Percentiles rank a stretch among this genome's conserved stretches.
phyloP scores from a whole-genome alignment of 1,140 invertebrate genomes.

The Rhizoglyphus robini region DNA sequence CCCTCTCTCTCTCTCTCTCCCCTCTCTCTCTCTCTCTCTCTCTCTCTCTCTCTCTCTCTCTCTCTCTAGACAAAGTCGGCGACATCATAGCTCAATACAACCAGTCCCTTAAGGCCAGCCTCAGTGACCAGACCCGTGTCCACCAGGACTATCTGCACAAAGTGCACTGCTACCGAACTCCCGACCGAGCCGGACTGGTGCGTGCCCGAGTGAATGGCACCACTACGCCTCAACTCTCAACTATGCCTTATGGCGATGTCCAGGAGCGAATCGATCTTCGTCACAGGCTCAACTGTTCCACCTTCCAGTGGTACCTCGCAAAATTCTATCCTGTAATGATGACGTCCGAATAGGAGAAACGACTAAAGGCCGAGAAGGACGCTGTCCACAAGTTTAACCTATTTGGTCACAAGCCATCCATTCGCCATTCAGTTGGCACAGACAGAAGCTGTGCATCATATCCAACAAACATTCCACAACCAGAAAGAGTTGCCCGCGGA shows the following conservation, averaged over 20 bases:
- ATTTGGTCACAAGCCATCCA: neutral
- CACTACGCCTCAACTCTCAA: constrained; percentile 46
- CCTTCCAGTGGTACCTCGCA: constrained; percentile 86
- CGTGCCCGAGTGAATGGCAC: constrained; percentile 80
- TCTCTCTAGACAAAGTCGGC: too few species aligned
- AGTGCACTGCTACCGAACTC: constrained; percentile 58
- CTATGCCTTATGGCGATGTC: constrained; percentile 61
- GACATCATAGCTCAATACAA: too few species aligned
- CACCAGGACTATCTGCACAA: constrained; percentile 40
- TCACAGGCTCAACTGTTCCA: constrained; percentile 58
- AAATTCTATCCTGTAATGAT: constrained; percentile 70
- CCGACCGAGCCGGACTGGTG: constrained; percentile 76
- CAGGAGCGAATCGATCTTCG: constrained; percentile 53
- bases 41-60: too few species aligned
- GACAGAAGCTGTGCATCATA: constrained; percentile 56
- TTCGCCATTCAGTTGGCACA: constrained; percentile 51
- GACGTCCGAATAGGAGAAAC: constrained; percentile 21
- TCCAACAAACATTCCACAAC: too few species aligned
- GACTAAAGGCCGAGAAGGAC: neutral
- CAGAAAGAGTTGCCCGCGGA: too few species aligned
- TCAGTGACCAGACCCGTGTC: too few species aligned
- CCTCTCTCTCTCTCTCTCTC: too few species aligned
- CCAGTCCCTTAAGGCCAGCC: too few species aligned
- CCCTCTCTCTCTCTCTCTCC: too few species aligned
- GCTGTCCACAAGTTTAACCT: neutral